phyloP scores from a whole-genome alignment of 2,888 invertebrate species.

The Eueremaeus valkanovi region DNA sequence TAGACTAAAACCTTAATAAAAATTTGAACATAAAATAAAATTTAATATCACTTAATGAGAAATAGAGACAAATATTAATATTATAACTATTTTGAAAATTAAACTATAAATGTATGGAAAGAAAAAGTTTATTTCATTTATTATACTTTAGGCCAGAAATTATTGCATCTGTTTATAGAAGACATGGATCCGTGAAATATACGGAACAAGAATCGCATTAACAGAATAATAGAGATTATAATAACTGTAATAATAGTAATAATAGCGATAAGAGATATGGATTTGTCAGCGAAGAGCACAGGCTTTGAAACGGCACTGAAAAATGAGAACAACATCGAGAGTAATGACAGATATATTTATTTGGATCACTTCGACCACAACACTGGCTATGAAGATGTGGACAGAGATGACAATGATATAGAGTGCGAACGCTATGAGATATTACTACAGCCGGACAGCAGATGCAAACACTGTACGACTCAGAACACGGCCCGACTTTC shows the following conservation, averaged over 20 bases:
- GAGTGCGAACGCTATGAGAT: constrained; percentile 4
- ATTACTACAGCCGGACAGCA: constrained; percentile 6
- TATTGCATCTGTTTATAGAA: too few species aligned
- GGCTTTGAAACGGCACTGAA: neutral
- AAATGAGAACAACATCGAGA: neutral
- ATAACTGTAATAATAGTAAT: neutral
- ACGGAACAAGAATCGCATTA: neutral
- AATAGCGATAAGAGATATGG: neutral
- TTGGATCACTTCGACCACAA: too few species aligned
- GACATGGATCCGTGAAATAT: too few species aligned
- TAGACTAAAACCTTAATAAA: too few species aligned
- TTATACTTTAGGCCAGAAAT: too few species aligned
- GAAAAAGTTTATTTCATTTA: too few species aligned
- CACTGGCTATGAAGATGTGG: neutral
- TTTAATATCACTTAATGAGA: too few species aligned
- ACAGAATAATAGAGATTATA: neutral
- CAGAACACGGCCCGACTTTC: constrained; percentile 6
- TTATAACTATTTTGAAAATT: neutral
- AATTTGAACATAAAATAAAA: too few species aligned
- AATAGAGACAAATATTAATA: too few species aligned
- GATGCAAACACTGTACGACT: neutral
- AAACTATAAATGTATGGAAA: too few species aligned
- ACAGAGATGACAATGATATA: neutral
- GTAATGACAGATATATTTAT: neutral
- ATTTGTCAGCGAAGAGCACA: neutral